Conservation (phyloP, 2,888 invertebrate species). For the Thumatha senex region DNA sequence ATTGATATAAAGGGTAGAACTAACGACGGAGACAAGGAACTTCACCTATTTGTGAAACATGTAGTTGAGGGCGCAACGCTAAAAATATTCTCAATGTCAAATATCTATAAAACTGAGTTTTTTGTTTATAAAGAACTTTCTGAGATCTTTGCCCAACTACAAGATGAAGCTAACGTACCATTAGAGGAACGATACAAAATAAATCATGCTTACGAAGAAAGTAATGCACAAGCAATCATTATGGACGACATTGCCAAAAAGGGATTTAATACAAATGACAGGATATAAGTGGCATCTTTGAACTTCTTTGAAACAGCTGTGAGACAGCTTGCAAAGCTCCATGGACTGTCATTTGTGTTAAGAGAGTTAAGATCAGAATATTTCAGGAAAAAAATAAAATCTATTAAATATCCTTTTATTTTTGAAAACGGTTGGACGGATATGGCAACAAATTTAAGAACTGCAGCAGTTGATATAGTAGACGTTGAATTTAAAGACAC, state of each 20-base stretch:
- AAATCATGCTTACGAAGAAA: conserved; percentile 22
- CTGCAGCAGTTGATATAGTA: conserved; percentile 19
- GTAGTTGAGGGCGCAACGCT: background rate
- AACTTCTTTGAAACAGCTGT: conserved; percentile 43
- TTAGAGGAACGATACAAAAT: background rate
- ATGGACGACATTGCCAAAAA: conserved; percentile 47
- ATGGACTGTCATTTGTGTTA: conserved; percentile 45
- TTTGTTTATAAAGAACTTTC: background rate
- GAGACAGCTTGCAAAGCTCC: conserved; percentile 48
- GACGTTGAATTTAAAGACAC: conserved; percentile 26
- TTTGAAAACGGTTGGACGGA: conserved; percentile 20
- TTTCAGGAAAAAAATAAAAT: conserved; percentile 36
- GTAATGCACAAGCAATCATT: conserved; percentile 40
- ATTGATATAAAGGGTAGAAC: background rate
- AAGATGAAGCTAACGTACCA: background rate
- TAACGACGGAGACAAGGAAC: background rate
- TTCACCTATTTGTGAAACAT: background rate
- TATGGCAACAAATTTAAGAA: conserved; percentile 24
- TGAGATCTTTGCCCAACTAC: background rate
- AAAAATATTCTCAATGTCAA: background rate
- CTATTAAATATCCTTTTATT: conserved; percentile 17
- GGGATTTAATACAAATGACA: conserved; percentile 40
- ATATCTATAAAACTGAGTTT: background rate
- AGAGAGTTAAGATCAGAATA: conserved; percentile 41
- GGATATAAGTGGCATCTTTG: conserved; percentile 39